Evolutionary conservation across 2,888 invertebrate genomes (phyloP).

Genomic region (Drosophila pseudotakahashii): DNA sequence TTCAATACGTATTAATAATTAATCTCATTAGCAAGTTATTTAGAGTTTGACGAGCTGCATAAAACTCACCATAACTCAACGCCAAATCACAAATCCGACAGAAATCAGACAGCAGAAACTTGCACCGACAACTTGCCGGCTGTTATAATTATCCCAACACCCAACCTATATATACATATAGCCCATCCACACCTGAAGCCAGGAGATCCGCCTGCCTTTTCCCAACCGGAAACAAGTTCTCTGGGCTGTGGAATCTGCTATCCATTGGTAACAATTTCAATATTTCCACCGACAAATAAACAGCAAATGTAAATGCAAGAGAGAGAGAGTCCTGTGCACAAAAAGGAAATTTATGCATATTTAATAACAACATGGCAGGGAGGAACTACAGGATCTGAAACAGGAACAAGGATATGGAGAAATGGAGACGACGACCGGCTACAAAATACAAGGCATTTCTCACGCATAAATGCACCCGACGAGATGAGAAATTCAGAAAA

Average conservation of each 20-base stretch:
- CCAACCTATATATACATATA: background rate
- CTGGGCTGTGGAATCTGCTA: constrained; percentile 9
- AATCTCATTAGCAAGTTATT: background rate
- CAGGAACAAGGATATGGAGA: constrained; percentile 28
- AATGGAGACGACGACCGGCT: constrained; percentile 33
- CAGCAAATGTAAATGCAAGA: constrained; percentile 69
- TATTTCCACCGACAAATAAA: constrained; percentile 72
- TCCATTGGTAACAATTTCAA: constrained; percentile 63
- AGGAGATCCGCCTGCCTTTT: constrained; percentile 3
- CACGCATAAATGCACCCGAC: constrained; percentile 70
- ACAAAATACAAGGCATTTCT: constrained; percentile 68
- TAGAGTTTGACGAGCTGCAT: background rate
- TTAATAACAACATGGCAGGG: constrained; percentile 66
- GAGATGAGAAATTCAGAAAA: constrained; percentile 49
- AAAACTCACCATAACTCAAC: background rate
- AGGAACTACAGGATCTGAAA: constrained; percentile 10
- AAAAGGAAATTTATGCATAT: constrained; percentile 75
- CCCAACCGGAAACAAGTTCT: constrained; percentile 21
- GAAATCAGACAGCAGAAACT: constrained; percentile 11
- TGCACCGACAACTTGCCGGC: constrained; percentile 25
- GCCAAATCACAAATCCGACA: constrained; percentile 9
- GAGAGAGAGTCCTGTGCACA: constrained; percentile 36
- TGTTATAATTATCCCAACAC: constrained; percentile 21
- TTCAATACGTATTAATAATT: background rate
- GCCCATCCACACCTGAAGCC: constrained; percentile 24